Percentiles rank a stretch among this genome's conserved stretches.
Evolutionary conservation across 2,888 invertebrate genomes (phyloP).

Genomic region (Volucella inanis): DNA sequence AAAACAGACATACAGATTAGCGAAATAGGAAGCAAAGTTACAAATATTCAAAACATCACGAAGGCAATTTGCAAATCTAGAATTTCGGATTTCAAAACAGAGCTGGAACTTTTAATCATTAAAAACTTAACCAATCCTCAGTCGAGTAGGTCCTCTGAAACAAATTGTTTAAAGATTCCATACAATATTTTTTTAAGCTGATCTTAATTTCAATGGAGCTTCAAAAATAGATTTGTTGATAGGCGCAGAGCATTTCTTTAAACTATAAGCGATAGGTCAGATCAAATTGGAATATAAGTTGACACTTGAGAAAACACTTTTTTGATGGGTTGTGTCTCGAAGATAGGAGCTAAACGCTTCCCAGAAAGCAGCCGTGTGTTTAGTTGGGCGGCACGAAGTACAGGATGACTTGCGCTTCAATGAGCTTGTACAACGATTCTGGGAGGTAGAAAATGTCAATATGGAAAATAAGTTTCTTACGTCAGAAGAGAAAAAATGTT

Average conservation of each 20-base stretch:
- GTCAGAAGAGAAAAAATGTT: no score
- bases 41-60: neutral
- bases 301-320: constrained; percentile 22
- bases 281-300: constrained; percentile 6
- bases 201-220: constrained; percentile 11
- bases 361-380: neutral
- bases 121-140: constrained; percentile 3
- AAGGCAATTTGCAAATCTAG: neutral
- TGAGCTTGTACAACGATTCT: no score
- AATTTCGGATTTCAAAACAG: no score
- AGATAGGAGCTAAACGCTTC: neutral
- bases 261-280: constrained; percentile 8
- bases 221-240: constrained; percentile 45
- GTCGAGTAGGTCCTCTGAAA: neutral
- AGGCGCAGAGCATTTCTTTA: constrained; percentile 42
- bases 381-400: neutral
- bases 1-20: no score
- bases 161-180: no score
- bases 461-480: no score
- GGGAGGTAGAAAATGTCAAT: no score
- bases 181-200: no score
- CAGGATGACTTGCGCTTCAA: neutral
- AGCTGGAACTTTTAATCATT: neutral
- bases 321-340: constrained; percentile 40
- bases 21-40: neutral